Base-by-base conservation (phyloP, 2,113 vertebrate species). In the Xenotilapia caudafasciata region DNA sequence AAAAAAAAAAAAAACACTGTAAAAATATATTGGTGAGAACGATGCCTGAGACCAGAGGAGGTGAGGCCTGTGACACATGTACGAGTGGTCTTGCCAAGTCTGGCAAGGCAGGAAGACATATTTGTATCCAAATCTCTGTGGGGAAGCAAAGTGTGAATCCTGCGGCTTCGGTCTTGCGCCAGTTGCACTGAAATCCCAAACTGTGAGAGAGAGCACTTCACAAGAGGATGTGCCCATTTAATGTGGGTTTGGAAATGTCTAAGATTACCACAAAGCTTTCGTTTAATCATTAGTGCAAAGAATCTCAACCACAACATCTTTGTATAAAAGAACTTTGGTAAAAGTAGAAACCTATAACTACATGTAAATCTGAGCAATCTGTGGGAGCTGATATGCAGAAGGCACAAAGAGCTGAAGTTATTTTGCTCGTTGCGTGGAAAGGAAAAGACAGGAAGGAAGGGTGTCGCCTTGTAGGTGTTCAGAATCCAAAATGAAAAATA, bases 1-100 rank as follows among this genome's bases (percentile, higher is more conserved):
- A 94, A 95, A 85, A 58, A 84, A 94, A 95, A 94, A 83, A 9
- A 6, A 56, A 80, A 45, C 65, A 80, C 65, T 47, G 91, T 94
- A 85, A 92, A 93, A 90, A 49, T 81, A 58, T 82, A 90, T 86
- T 90, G 82, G 77, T 40, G 89, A 83, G 84, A 56, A 83, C 83
- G 40, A 60, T 51, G 75, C 38, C 87, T 54, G 79, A 70, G 90
- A 87, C 60, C 21, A 35, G 35, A 88, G 86, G 86, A 79, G 88
- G 87, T 65, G 82, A 91, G 86, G 88, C 83, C 70, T 77, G 89
- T 88, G 90, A 90, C 90, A 89, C 88, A 90, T 86, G 91, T 83
- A 60, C 5, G 82, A 45, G 82, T 68, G 3, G 47, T 28, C 2
- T 5, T 65, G 93, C 93, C 92, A 95, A 93, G 90, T 83, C 82